A percentile compares a stretch with the other conserved stretches of the same genome.
phyloP scores from a whole-genome alignment of 92 coral and sea anemone species.

The Parazoanthus atlanticus region DNA sequence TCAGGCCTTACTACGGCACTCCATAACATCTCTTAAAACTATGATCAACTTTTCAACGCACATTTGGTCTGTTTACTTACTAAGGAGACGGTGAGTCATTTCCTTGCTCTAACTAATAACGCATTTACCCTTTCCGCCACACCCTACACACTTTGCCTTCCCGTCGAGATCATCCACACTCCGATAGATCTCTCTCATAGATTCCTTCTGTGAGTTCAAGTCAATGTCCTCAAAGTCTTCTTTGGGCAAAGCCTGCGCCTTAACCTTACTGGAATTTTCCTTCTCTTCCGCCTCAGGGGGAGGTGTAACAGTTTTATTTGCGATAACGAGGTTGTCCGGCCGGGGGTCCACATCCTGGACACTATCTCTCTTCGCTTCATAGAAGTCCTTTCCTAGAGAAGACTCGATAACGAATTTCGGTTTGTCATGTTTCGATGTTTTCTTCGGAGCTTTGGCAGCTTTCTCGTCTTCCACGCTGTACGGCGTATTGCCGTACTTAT shows the following conservation, averaged over 20 bases:
- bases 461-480: conserved; percentile 65
- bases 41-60: background rate
- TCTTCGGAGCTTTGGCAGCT: conserved; percentile 58
- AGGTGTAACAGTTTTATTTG: conserved; percentile 63
- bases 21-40: background rate
- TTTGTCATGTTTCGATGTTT: conserved; percentile 74
- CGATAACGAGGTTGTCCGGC: conserved; percentile 69
- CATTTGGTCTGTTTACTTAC: background rate
- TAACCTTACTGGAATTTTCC: conserved; percentile 34
- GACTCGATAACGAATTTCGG: conserved; percentile 89
- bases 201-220: conserved; percentile 63
- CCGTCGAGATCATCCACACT: conserved; percentile 87
- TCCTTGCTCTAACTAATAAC: conserved; percentile 62
- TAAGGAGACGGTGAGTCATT: background rate
- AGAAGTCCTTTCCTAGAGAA: conserved; percentile 84
- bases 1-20: background rate
- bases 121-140: conserved; percentile 88
- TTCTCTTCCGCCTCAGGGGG: conserved; percentile 34
- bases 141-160: conserved; percentile 75
- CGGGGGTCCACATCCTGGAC: conserved; percentile 56
- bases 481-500: conserved; percentile 68
- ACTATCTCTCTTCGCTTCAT: conserved; percentile 70
- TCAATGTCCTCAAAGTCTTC: conserved; percentile 78
- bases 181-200: conserved; percentile 66
- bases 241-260: conserved; percentile 37